phyloP scores from a whole-genome alignment of 2,888 invertebrate genomes.

The Drosophila nr. perissopoda region DNA sequence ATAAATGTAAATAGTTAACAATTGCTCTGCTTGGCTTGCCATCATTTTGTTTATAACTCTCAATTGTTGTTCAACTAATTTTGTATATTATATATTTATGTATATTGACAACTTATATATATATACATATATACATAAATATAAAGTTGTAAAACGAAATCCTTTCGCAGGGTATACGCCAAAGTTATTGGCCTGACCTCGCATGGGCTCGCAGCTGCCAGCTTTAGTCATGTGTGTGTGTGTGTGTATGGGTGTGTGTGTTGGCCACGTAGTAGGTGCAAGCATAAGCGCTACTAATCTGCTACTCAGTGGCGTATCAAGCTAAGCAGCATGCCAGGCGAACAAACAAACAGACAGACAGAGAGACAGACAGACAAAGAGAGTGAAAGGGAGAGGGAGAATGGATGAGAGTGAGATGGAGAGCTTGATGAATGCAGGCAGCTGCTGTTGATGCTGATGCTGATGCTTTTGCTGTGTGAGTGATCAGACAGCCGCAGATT shows the following conservation, averaged over 20 bases:
- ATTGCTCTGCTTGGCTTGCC: too few species aligned
- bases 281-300: constrained; percentile 80
- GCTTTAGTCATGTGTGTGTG: constrained; percentile 30
- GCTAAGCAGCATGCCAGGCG: constrained; percentile 67
- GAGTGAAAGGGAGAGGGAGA: constrained; percentile 8
- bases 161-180: constrained; percentile 30
- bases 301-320: constrained; percentile 79
- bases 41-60: too few species aligned
- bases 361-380: not conserved
- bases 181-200: constrained; percentile 21
- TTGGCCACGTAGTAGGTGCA: constrained; percentile 76
- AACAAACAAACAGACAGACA: constrained; percentile 50
- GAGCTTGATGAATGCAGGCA: constrained; percentile 34
- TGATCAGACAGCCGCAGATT: constrained; percentile 75
- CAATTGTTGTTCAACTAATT: too few species aligned
- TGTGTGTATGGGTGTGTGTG: constrained; percentile 33
- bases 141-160: not conserved
- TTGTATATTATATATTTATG: too few species aligned
- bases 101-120: not conserved
- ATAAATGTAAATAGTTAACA: too few species aligned
- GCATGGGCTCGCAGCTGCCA: constrained; percentile 5
- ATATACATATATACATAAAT: not conserved
- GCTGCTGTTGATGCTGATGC: constrained; percentile 24
- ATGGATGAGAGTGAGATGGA: constrained; percentile 10
- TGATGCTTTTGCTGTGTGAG: constrained; percentile 48